Evolutionary conservation across 1,140 invertebrate species (phyloP), one percentile per base, ranked within the genome.

Genomic region (Pogonomyrmex californicus): DNA sequence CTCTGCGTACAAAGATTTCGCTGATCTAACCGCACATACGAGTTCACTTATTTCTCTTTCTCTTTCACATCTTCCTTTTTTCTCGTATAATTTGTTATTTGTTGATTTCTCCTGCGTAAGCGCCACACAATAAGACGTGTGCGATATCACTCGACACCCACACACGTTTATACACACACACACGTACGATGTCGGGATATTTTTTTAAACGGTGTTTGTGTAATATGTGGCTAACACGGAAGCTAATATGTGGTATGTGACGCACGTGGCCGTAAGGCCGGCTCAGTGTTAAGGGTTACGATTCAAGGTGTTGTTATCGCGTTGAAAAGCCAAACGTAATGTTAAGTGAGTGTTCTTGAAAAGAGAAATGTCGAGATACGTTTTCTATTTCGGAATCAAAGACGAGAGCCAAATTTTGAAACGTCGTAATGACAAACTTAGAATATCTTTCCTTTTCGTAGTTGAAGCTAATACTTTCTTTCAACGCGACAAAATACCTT

Each of bases 221-320:
- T 87, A 88, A 88, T 76, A 88, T 89, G 88, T 90, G 88, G 88
- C 88, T 90, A 90, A 90, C 88, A 89, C 88, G 88, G 88, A 90
- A 89, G 88, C 88, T 90, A 89, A 90, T 89, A 73, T 85, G 88
- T 89, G 87, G 78, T 86, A 78, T 68, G 51, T 65, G 88, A 81
- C 88, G 71, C 62, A 75, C 79, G 41, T 17, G 79, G 79, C 41
- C 68, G 33, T 83, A 73, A 38, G n/a, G 85, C 88, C 77, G 85
- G 63, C 70, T 89, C 88, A 86, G 79, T 86, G 88, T 86, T 89
- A 66, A 89, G 63, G 68, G 71, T 89, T 83, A 58, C 58, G 36
- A 44, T 4, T 81, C 49, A 44, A 81, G 78, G 78, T 70, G 38
- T 81, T 81, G 63, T 83, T 83, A 83, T 83, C 79, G 79, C 54